Percentiles rank a stretch among this genome's conserved stretches.
Conservation (phyloP, 1,140 invertebrate genomes). For the Trichonephila inaurata region DNA sequence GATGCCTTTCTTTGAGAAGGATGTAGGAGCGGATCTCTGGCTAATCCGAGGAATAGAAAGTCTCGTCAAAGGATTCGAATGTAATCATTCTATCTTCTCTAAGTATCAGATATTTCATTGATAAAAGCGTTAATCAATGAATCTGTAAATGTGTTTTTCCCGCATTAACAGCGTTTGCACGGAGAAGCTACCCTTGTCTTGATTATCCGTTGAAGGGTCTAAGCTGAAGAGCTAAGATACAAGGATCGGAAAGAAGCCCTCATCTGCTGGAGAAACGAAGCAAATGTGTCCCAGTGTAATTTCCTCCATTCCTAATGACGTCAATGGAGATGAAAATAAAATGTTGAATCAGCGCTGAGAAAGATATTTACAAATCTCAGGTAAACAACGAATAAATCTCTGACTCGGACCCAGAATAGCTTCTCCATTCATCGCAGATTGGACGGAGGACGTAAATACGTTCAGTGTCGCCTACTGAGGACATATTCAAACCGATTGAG, state of each 20-base stretch:
- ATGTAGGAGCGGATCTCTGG: too few species aligned
- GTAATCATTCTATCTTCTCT: too few species aligned
- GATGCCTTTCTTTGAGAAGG: too few species aligned
- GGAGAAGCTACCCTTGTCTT: neutral
- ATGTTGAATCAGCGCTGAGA: constrained; percentile 19
- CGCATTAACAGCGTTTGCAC: neutral
- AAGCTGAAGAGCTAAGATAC: too few species aligned
- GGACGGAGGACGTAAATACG: neutral
- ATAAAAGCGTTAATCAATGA: neutral
- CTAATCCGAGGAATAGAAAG: too few species aligned
- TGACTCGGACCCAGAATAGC: neutral
- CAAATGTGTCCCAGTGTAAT: neutral
- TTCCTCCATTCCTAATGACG: constrained; percentile 1
- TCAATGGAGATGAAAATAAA: neutral
- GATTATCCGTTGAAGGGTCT: too few species aligned
- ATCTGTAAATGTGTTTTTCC: neutral
- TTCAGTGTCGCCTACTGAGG: too few species aligned
- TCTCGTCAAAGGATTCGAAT: too few species aligned
- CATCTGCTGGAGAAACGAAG: too few species aligned
- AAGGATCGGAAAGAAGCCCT: too few species aligned
- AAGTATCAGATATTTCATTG: too few species aligned
- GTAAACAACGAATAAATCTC: neutral
- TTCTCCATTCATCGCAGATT: neutral
- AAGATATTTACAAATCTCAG: constrained; percentile 11
- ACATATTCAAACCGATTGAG: too few species aligned